These are phyloP conservation scores for Dryobates pubescens DNA, from an alignment of 2,797 vertebrate genomes.

Conservation along the genomic window DNA sequence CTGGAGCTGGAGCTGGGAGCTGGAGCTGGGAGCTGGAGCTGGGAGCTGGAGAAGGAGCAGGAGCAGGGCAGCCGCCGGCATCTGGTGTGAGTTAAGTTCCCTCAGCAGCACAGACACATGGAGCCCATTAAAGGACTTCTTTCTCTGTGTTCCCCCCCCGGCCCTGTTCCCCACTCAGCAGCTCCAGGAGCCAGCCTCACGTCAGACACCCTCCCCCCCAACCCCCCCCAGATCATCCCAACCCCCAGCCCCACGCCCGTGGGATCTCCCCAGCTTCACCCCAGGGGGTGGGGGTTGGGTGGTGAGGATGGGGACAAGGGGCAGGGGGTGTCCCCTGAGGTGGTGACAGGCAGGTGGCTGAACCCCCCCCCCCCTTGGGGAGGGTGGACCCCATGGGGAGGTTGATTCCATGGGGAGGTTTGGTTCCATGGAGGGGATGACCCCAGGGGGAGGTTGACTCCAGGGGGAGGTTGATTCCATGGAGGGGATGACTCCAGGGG, in stretches of 20 bases:
- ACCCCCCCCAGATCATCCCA: not conserved
- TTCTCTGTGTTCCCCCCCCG: not conserved
- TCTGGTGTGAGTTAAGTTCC: slow-evolving; percentile 58
- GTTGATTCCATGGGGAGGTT: too few relatives aligned
- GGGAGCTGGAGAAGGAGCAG: not conserved
- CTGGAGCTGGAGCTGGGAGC: not conserved
- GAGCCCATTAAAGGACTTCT: slow-evolving; percentile 33
- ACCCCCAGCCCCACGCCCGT: not conserved
- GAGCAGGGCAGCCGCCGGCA: slow-evolving; percentile 36
- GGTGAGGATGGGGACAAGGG: not conserved
- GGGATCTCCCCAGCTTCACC: not conserved
- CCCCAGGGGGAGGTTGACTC: too few relatives aligned
- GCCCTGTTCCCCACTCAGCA: not conserved
- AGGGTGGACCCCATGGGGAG: not conserved
- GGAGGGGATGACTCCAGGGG: too few relatives aligned
- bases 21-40: not conserved
- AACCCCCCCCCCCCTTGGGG: too few relatives aligned
- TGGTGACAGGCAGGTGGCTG: not conserved
- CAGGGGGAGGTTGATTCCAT: too few relatives aligned
- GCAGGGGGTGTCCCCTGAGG: not conserved
- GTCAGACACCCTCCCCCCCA: fast-evolving
- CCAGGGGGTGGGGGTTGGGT: too few relatives aligned
- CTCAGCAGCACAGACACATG: slow-evolving; percentile 42
- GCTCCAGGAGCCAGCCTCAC: not conserved
- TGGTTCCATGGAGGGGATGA: too few relatives aligned